Evolutionary conservation across 2,113 vertebrate species (phyloP), one percentile per base, ranked within the genome.

Genomic region (Mugil cephalus): DNA sequence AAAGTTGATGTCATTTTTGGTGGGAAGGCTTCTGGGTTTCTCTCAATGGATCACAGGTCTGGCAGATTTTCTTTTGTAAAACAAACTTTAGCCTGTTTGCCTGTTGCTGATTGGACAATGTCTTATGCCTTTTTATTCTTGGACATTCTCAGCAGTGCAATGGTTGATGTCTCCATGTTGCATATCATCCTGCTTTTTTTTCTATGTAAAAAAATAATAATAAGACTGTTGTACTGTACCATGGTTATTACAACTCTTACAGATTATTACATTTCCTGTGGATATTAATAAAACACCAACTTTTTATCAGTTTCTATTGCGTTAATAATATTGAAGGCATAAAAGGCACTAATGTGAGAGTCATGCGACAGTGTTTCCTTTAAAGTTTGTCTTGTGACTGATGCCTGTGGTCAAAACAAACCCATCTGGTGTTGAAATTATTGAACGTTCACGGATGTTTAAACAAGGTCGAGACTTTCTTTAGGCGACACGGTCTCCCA

Each of bases 261-360:
- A 91, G 94, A 93, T 92, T 91, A 90, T 88, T 92, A 89, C 82
- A 78, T 94, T 94, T 94, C 92, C 93, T 92, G 86, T 94, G 93
- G 93, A 95, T 93, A 94, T 94, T 89, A 97, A 96, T 96, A 96
- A 96, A 96, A 92, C 93, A 77, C 81, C 83, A 79, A 85, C 69
- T 93, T 94, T 92, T 93, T 92, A 92, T 88, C 84, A 77, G 70
- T 82, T 61, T 0, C 0, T 0, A n/a, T 48, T 67, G 67, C 42
- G 47, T 74, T 65, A 15, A 65, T 59, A n/a, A 65, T 59, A n/a
- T 74, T 15, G 9, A 51, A 35, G 56, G 10, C 21, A 35, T 42
- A 51, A 46, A 10, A 42, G 69, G 67, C 45, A 39, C 34, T 55
- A 18, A 42, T 56, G 52, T 42, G 19, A 72, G 14, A 2, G 61